phyloP scores from a whole-genome alignment of 2,797 vertebrate species.

The Megalops cyprinoides region DNA sequence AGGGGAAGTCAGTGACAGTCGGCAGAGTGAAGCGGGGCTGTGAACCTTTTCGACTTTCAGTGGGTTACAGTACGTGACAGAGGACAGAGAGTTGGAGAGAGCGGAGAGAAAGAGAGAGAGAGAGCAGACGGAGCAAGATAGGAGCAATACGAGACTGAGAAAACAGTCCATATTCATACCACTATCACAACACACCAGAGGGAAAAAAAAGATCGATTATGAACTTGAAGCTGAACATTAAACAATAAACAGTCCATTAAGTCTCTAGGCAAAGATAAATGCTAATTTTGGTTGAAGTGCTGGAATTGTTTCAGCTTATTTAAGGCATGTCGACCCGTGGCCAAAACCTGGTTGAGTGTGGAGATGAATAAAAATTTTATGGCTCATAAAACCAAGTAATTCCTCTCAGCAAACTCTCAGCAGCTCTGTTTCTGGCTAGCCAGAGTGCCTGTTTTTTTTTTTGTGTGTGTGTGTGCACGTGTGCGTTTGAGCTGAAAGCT shows the following conservation, averaged over 20 bases:
- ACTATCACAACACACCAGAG: conserved; percentile 32
- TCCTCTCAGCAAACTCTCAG: conserved; percentile 81
- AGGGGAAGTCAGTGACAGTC: conserved; percentile 68
- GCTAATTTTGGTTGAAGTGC: conserved; percentile 79
- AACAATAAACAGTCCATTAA: conserved; percentile 87
- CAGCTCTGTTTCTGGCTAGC: conserved; percentile 63
- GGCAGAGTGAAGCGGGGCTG: conserved; percentile 64
- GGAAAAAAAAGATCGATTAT: conserved; percentile 65
- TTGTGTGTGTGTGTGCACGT: conserved; percentile 40
- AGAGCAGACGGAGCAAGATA: neutral
- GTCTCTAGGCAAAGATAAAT: conserved; percentile 66
- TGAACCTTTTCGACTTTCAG: conserved; percentile 76
- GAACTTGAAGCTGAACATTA: conserved; percentile 81
- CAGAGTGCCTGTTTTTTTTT: conserved; percentile 59
- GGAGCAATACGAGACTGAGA: conserved; percentile 70
- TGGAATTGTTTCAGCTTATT: conserved; percentile 94
- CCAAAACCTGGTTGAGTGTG: conserved; percentile 92
- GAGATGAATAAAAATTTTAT: conserved; percentile 99
- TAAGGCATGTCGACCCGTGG: conserved; percentile 94
- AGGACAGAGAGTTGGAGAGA: conserved; percentile 46
- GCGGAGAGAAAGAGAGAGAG: conserved; percentile 40
- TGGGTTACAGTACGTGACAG: conserved; percentile 61
- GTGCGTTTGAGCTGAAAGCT: conserved; percentile 50
- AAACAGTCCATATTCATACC: conserved; percentile 65
- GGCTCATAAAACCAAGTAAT: conserved; percentile 97